Conservation (phyloP, 1,140 invertebrate species). For the Drosophila pectinifera region DNA sequence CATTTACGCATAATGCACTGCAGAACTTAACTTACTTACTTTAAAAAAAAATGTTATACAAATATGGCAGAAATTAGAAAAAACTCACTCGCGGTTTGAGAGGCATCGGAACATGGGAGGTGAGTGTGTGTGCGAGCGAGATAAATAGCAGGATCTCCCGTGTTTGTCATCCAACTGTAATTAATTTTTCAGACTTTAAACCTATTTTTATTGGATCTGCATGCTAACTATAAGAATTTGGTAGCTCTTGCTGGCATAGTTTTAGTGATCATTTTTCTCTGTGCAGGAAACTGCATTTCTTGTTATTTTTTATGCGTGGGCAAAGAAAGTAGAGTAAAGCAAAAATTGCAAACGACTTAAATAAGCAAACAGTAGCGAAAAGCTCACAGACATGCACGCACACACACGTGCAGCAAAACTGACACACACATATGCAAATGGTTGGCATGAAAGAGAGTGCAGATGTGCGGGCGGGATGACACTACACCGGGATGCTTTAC, state of each 20-base stretch:
- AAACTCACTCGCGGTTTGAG: background rate
- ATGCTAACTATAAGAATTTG: background rate
- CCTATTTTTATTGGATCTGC: background rate
- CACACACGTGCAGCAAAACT: conserved; percentile 12
- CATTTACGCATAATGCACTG: conserved; percentile 12
- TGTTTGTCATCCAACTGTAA: too few species aligned
- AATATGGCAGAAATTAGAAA: background rate
- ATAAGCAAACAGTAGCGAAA: conserved; percentile 72
- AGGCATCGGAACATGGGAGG: too few species aligned
- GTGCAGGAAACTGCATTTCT: conserved; percentile 48
- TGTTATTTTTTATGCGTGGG: conserved; percentile 79
- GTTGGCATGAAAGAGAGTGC: conserved; percentile 7
- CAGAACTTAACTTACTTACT: too few species aligned
- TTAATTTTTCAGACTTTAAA: too few species aligned
- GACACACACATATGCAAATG: conserved; percentile 36
- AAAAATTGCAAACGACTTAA: conserved; percentile 81
- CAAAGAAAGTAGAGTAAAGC: conserved; percentile 71
- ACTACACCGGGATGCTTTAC: conserved; percentile 50
- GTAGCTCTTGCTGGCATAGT: too few species aligned
- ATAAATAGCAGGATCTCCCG: too few species aligned
- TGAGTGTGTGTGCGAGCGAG: too few species aligned
- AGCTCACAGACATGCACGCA: conserved; percentile 14
- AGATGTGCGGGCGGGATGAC: conserved; percentile 4
- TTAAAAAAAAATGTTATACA: conserved; percentile 30
- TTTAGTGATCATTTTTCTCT: background rate